A percentile compares a stretch with the other conserved stretches of the same genome.
Evolutionary conservation across 2,797 vertebrate species (phyloP).

Genomic region (Clarias laeviceps): DNA sequence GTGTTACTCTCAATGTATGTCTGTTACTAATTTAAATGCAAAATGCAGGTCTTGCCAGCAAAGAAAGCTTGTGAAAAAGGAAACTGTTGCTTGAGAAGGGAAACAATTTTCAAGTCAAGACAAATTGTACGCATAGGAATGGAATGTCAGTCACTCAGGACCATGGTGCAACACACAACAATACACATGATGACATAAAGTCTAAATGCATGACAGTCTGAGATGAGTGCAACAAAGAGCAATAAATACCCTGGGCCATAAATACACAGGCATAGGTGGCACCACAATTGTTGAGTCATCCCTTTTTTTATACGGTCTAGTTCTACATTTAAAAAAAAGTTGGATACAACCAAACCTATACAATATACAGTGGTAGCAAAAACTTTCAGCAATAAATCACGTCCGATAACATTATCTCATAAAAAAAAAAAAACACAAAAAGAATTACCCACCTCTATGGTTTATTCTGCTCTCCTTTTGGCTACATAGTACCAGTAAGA

Average conservation of each 20-base stretch:
- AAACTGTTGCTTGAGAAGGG: neutral
- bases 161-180: neutral
- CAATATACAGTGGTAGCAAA: neutral
- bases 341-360: neutral
- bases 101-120: neutral
- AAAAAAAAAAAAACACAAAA: no score
- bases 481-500: no score
- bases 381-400: no score
- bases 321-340: neutral
- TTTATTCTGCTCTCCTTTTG: no score
- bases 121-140: neutral
- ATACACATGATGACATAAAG: neutral
- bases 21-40: neutral
- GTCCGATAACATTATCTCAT: no score
- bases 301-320: neutral
- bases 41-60: neutral
- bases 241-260: neutral
- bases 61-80: neutral
- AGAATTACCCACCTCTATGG: no score
- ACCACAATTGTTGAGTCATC: neutral
- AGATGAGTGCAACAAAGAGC: neutral
- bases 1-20: no score
- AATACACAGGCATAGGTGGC: neutral
- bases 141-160: neutral
- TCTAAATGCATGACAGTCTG: neutral